Evolutionary conservation across 2,888 invertebrate genomes (phyloP), one percentile per base, ranked within the genome.

Genomic region (Chymomyza amoena): DNA sequence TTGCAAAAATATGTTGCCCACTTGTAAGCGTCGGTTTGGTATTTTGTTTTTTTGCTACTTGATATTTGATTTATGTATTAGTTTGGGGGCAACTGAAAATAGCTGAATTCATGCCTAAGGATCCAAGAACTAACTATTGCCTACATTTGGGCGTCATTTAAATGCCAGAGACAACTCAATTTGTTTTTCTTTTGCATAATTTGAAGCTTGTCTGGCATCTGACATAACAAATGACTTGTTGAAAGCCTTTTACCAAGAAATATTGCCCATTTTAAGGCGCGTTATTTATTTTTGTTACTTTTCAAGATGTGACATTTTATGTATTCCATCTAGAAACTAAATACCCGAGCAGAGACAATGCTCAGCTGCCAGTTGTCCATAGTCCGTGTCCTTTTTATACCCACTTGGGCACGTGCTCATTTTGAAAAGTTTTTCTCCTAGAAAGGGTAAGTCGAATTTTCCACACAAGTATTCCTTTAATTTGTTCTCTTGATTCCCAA

Each of bases 381-480:
- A 69, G 68, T 74, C 52, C 45, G 62, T 51, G 69, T 52, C 59
- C 73, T 67, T 57, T 57, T 15, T 18, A 25, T 25, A 25, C 25
- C 10, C 57, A 83, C 82, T 83, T 85, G 69, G 70, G 73, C 82
- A 87, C 88, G 86, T 84, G 75, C 72, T 32, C 51, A 82, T 71
- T 80, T 73, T 76, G 75, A 36, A 28, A 60, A 80, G 83, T 81
- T 80, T 73, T 84, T 66, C 78, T 45, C 7, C 9, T 2, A 13
- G 39, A 45, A 45, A 45, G 39, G 39, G 39, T 45, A 45, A 45
- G 39, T 45, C 13, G 15, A 57, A 57, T 57, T 68, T 80, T 72
- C 77, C 81, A 79, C 75, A 83, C 83, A 83, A 60, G n/a, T 32
- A 60, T 36, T 86, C 78, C 80, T 88, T 75, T 83, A 81, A 87